Base-by-base conservation (phyloP, 2,888 invertebrate species). In the Allolobophora icterica region DNA sequence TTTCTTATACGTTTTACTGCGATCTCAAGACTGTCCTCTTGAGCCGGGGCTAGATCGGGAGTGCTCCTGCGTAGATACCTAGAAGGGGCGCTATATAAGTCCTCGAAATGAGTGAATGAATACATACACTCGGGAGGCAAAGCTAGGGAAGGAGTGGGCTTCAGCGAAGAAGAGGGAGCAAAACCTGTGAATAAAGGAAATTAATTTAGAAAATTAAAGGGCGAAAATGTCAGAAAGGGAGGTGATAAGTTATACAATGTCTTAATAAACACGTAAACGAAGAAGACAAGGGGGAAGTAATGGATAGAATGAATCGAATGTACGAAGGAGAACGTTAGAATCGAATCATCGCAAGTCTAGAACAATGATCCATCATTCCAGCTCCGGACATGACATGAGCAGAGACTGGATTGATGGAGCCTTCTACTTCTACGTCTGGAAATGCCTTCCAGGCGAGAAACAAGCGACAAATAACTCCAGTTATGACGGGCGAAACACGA, bases 331-430 rank as follows among this genome's bases (percentile, higher is more conserved):
- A 71, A 71, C n/a, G n/a, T 71, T 71, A 13, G 71, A n/a, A n/a
- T 71, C n/a, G 0, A 71, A 71, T 71, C 71, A 71, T 71, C 30
- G n/a, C 71, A 71, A 71, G 71, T 71, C 71, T 0, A n/a, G n/a
- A 30, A n/a, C 30, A 71, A 71, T n/a, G 8, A 71, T 71, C 30
- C 30, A n/a, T 71, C 71, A 71, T n/a, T 71, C n/a, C 30, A 71
- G 30, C 1, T 71, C 71, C 30, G 30, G 13, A n/a, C n/a, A 4
- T 71, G n/a, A n/a, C 30, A 0, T 5, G 71, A 2, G 71, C 5
- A n/a, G n/a, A 71, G 71, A n/a, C 71, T 30, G n/a, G n/a, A 71
- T 71, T n/a, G 71, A 71, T 71, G 71, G 71, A 71, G 71, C n/a
- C n/a, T n/a, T n/a, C 58, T 13, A 24, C 58, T 30, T 58, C n/a